Conservation (phyloP, 2,113 vertebrate genomes). For the Platycercus adscitus region DNA sequence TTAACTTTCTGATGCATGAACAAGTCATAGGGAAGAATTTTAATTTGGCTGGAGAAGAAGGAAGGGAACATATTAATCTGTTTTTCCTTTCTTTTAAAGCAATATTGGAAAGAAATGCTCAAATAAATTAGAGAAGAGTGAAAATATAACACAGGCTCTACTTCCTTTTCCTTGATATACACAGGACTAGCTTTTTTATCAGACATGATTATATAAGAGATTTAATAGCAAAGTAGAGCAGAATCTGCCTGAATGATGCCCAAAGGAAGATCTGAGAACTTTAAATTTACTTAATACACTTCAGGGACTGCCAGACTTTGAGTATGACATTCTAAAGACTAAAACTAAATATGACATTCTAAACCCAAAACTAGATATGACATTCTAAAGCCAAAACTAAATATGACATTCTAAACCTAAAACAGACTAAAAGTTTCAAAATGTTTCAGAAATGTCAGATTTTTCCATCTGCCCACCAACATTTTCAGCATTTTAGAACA, state of each 20-base stretch:
- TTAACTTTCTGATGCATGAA: background rate
- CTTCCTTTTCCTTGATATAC: conserved; percentile 16
- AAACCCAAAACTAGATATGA: background rate
- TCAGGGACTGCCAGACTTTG: background rate
- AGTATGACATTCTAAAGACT: background rate
- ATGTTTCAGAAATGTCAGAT: background rate
- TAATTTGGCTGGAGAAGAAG: background rate
- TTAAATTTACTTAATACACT: background rate
- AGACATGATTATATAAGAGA: background rate
- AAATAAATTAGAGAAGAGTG: conserved; percentile 23
- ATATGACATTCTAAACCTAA: background rate
- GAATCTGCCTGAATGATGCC: background rate
- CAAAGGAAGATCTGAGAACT: background rate
- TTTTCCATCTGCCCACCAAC: background rate
- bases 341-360: background rate
- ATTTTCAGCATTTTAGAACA: background rate
- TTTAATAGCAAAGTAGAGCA: background rate
- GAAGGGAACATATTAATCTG: background rate
- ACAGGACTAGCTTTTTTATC: background rate
- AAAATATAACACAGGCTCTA: background rate
- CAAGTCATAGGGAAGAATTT: background rate
- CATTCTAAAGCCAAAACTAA: background rate
- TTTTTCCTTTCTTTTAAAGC: conserved; percentile 21
- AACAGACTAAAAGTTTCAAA: background rate
- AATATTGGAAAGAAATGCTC: background rate